Evolutionary conservation across 2,888 invertebrate species (phyloP).

Genomic region (Gibbula magus): DNA sequence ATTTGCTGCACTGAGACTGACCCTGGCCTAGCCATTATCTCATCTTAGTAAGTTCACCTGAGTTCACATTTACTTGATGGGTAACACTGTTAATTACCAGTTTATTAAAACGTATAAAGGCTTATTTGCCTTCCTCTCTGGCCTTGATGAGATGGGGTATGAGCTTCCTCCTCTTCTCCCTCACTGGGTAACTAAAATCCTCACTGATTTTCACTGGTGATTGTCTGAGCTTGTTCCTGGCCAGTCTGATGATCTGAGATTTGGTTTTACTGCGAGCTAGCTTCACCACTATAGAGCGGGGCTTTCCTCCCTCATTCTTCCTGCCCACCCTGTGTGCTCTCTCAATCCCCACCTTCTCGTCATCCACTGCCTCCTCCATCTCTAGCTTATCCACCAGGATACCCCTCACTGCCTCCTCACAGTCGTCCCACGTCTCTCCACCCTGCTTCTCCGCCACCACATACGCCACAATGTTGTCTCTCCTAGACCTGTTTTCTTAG

Average conservation of each 20-base stretch:
- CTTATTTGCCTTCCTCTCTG: neutral
- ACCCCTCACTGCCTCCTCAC: too few species aligned
- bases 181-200: neutral
- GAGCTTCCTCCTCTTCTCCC: neutral
- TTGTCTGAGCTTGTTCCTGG: neutral
- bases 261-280: too few species aligned
- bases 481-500: too few species aligned
- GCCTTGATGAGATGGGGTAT: neutral
- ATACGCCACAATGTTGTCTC: too few species aligned
- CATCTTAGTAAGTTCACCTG: neutral
- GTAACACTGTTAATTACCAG: neutral
- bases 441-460: too few species aligned
- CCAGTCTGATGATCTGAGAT: too few species aligned
- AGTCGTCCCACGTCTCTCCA: too few species aligned
- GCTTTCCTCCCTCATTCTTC: neutral
- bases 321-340: neutral
- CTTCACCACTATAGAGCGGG: neutral
- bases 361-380: too few species aligned
- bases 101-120: neutral
- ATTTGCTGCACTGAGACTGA: too few species aligned
- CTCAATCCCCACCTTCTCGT: too few species aligned
- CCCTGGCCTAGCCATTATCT: neutral
- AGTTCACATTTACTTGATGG: neutral
- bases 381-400: neutral
- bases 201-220: neutral